Evolutionary conservation across 2,113 vertebrate genomes (phyloP), one percentile per base, ranked within the genome.

Genomic region (Chaetura pelagica): DNA sequence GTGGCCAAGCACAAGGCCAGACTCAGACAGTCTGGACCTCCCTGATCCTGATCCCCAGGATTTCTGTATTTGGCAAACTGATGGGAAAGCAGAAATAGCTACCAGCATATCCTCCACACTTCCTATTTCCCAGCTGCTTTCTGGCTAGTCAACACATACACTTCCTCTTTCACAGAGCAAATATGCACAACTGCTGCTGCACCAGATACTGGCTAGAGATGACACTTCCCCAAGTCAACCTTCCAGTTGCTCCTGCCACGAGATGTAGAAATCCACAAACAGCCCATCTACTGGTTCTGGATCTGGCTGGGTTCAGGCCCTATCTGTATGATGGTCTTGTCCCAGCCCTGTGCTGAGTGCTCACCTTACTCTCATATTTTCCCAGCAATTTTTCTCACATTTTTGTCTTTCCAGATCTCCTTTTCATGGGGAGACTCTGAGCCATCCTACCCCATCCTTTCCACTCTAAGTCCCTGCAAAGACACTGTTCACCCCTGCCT

Each of bases 11-110:
- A n/a, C 42, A 38, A 44, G 40, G 9, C 22, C 44, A 18, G 30
- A 74, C 18, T 40, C 34, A 74, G 42, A 20, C 9, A 71, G 77
- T 23, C 46, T 73, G 15, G n/a, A 30, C 20, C 3, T 27, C 30
- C 5, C 26, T 1, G 4, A 5, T 15, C 7, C 27, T 0, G 0
- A 4, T 63, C 23, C 34, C 30, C 55, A 62, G 46, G 51, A 68
- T 84, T 74, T 83, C 72, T 74, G 42, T 34, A 24, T 77, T 38
- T 77, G 48, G 18, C 51, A 59, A 57, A 7, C 46, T 83, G 51
- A 34, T 83, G 90, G 51, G 83, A 96, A 96, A 96, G 94, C 76
- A 94, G 96, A 97, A 97, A 81, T 78, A 84, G 32, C 52, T 72
- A 74, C 79, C n/a, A 81, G 22, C 24, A 18, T 55, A 54, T 51